phyloP scores from a whole-genome alignment of 2,888 invertebrate species.

The Troides oblongomaculatus region DNA sequence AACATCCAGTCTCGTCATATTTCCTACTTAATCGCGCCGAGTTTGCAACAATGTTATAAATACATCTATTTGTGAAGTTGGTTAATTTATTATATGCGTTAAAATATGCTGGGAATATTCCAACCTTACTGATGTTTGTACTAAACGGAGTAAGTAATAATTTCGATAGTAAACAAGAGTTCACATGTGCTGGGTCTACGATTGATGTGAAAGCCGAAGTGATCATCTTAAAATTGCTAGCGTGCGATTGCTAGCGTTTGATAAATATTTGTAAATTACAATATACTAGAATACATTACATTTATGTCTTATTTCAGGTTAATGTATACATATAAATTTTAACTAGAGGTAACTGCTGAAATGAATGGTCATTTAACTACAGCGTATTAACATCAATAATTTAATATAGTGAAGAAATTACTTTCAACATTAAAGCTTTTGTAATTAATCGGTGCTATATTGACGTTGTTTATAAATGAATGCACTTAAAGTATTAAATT shows the following conservation, averaged over 20 bases:
- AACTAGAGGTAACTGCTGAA: neutral
- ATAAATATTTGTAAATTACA: neutral
- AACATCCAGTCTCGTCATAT: conserved; percentile 68
- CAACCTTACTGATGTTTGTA: conserved; percentile 12
- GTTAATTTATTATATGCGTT: conserved; percentile 49
- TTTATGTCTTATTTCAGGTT: neutral
- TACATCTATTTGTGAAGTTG: conserved; percentile 65
- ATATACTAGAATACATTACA: too few relatives aligned
- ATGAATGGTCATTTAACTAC: neutral
- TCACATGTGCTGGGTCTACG: neutral
- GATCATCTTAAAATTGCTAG: neutral
- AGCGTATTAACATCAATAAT: neutral
- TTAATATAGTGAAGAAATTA: neutral
- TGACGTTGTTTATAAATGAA: conserved; percentile 43
- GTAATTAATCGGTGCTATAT: conserved; percentile 9
- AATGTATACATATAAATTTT: neutral
- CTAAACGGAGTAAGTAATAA: neutral
- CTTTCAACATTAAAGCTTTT: conserved; percentile 6
- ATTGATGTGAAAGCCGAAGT: neutral
- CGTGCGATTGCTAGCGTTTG: neutral
- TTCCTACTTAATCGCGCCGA: conserved; percentile 70
- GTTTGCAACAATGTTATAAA: conserved; percentile 66
- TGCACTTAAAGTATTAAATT: conserved; percentile 75
- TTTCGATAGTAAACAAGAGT: neutral
- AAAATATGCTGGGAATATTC: conserved; percentile 47